These are phyloP conservation scores for Araneus ventricosus DNA, from an alignment of 1,140 invertebrate genomes.

Conservation along the genomic window DNA sequence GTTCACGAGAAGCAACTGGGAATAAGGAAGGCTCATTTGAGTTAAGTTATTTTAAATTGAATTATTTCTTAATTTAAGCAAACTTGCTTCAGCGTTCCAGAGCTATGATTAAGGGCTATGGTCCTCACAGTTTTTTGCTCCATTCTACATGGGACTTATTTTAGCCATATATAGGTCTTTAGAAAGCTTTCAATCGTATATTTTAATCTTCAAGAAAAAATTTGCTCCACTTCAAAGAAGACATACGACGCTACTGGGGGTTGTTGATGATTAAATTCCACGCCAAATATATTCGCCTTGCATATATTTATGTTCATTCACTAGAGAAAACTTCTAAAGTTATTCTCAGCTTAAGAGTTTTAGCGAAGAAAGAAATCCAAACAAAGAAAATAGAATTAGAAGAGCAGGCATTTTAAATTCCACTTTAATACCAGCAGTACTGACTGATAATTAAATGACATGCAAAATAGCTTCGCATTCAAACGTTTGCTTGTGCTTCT, in stretches of 20 bases:
- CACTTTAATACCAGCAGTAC: neutral
- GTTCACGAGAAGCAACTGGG: neutral
- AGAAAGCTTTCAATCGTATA: neutral
- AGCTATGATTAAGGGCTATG: neutral
- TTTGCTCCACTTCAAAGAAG: neutral
- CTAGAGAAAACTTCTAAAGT: neutral
- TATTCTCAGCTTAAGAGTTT: too few relatives aligned
- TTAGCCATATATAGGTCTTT: neutral
- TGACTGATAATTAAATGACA: neutral
- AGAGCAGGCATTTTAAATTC: neutral
- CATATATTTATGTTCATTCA: neutral
- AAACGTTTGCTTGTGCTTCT: neutral
- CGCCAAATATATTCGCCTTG: neutral
- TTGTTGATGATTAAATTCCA: neutral
- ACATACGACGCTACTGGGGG: neutral
- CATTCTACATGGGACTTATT: neutral
- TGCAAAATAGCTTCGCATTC: neutral
- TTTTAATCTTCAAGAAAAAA: neutral
- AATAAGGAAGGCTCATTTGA: neutral
- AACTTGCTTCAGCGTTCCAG: neutral
- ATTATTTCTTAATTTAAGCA: neutral
- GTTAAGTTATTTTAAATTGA: neutral
- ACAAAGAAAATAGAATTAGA: neutral
- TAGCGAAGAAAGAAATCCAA: too few relatives aligned
- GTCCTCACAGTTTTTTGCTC: neutral